Base-by-base conservation (phyloP, 2,113 vertebrate genomes). In the Oncorhynchus clarkii region DNA sequence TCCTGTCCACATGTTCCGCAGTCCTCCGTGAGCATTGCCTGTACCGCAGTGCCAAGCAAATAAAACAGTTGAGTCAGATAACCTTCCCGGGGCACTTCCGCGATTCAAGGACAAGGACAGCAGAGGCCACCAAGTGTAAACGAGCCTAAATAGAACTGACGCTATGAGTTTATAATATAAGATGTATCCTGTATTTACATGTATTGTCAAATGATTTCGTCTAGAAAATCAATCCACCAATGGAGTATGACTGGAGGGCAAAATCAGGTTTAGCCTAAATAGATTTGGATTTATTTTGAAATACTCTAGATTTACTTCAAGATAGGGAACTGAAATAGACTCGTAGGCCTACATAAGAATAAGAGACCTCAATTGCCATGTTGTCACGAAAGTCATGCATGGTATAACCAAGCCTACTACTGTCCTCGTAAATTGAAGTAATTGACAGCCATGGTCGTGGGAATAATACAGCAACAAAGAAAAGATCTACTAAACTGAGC, bases 21-120 rank as follows among this genome's bases (percentile, higher is more conserved):
- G 92, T 92, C 89, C 86, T 87, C 85, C 85, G 74, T 71, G 72
- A 84, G 78, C 82, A 73, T 86, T 86, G 87, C 76, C 84, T 86
- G 85, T 91, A 91, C 92, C 86, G 92, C 92, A 93, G 92, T 93
- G 92, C 85, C 90, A 91, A 91, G 89, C 89, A 89, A 90, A 93
- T 90, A 91, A 93, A 92, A 92, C 81, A 88, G 90, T 93, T 80
- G 92, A 93, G 93, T 93, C 92, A 93, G 92, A 92, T 90, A 92
- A 93, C 92, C 92, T 93, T 92, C 90, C 88, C 82, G 70, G 87
- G 78, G 88, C 90, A 88, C 91, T 90, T 90, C 91, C 92, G 91
- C 90, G 90, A 93, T 89, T 89, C 92, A 94, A 93, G 91, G 92
- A 92, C 93, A 92, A 92, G 89, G 86, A 89, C 90, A 87, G 80